phyloP scores from a whole-genome alignment of 2,113 vertebrate genomes.

The Trematocara nigrifrons region DNA sequence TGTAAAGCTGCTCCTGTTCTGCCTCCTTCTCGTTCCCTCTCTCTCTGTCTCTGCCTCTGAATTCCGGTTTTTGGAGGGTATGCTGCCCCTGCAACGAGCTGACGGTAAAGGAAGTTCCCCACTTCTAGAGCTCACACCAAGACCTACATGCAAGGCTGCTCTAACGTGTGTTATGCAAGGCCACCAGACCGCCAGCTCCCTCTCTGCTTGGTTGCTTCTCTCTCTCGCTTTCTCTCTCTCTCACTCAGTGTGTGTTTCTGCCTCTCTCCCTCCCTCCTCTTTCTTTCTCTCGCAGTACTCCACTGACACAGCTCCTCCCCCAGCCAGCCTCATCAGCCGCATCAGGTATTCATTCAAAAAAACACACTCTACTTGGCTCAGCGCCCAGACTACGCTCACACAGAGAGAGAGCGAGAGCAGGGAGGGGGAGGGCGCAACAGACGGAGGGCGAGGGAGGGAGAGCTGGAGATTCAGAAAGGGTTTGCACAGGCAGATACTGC shows the following conservation, averaged over 20 bases:
- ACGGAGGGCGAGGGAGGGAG: conserved; percentile 33
- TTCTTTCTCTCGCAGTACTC: conserved; percentile 69
- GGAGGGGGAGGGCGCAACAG: conserved; percentile 34
- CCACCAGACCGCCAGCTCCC: conserved; percentile 79
- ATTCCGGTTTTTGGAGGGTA: background rate
- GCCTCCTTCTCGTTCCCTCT: background rate
- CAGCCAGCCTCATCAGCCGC: conserved; percentile 83
- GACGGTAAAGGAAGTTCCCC: conserved; percentile 66
- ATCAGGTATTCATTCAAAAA: conserved; percentile 96
- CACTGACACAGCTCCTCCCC: conserved; percentile 78
- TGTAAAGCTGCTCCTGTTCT: conserved; percentile 26
- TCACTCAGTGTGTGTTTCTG: conserved; percentile 4
- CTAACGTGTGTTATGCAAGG: conserved; percentile 79
- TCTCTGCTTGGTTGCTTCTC: conserved; percentile 61
- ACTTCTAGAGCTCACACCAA: conserved; percentile 64
- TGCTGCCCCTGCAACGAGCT: conserved; percentile 32
- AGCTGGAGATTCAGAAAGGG: conserved; percentile 45
- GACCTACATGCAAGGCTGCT: conserved; percentile 71
- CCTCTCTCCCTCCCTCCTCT: conserved; percentile 13
- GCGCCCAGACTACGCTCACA: conserved; percentile 70
- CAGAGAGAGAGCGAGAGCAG: conserved; percentile 17
- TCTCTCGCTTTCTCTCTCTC: conserved; percentile 4
- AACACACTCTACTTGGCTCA: conserved; percentile 78
- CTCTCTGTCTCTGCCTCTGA: background rate
- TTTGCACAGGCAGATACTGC: conserved; percentile 51